Conservation (phyloP, 2,797 vertebrate genomes). For the Poeciliopsis turneri region DNA sequence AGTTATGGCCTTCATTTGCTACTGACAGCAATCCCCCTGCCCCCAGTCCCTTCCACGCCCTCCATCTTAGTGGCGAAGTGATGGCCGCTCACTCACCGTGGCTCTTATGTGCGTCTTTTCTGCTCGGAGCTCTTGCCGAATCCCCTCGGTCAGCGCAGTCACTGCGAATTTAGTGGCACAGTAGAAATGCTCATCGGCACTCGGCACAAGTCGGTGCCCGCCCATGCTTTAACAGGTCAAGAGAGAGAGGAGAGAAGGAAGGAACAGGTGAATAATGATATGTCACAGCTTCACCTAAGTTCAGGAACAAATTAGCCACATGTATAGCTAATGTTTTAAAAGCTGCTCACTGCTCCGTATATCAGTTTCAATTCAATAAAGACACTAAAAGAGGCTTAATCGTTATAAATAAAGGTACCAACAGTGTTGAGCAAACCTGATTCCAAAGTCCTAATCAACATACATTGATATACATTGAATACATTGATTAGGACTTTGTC, state of each 20-base stretch:
- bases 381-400: background rate
- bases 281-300: background rate
- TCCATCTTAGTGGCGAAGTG: background rate
- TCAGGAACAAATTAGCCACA: background rate
- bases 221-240: conserved; percentile 83
- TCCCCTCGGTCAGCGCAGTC: conserved; percentile 92
- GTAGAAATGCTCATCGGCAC: conserved; percentile 90
- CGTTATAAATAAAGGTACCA: background rate
- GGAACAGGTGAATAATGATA: background rate
- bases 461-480: background rate
- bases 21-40: background rate
- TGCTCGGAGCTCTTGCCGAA: conserved; percentile 92
- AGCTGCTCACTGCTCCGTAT: background rate
- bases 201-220: conserved; percentile 86
- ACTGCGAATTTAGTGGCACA: conserved; percentile 94
- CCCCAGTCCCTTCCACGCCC: too few relatives aligned
- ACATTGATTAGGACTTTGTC: background rate
- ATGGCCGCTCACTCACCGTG: conserved; percentile 83
- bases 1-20: background rate
- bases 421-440: background rate
- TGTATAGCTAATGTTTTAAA: background rate
- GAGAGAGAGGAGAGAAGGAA: background rate
- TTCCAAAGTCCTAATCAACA: too few relatives aligned
- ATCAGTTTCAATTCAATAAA: background rate
- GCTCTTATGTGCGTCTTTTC: conserved; percentile 92